Conservation (phyloP, 2,113 vertebrate genomes). For the Entelurus aequoreus region DNA sequence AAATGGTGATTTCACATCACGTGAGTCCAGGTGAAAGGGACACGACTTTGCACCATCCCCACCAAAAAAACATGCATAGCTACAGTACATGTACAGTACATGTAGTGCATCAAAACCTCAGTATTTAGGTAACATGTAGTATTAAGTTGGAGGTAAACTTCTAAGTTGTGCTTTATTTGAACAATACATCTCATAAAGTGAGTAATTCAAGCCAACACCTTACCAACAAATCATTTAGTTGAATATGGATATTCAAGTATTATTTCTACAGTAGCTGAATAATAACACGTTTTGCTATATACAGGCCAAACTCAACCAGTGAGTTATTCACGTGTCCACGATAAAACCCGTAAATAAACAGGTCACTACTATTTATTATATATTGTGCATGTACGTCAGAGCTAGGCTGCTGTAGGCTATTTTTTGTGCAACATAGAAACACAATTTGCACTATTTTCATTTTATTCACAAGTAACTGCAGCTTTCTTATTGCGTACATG, state of each 20-base stretch:
- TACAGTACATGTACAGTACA: constrained; percentile 19
- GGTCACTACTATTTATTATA: constrained; percentile 20
- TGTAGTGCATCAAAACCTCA: constrained; percentile 30
- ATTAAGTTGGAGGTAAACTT: constrained; percentile 33
- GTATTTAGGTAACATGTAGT: constrained; percentile 18
- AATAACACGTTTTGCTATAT: constrained; percentile 38
- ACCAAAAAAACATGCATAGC: constrained; percentile 51
- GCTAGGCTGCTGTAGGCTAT: constrained; percentile 5
- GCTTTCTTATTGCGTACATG: constrained; percentile 31
- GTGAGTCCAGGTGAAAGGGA: constrained; percentile 39
- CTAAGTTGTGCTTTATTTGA: constrained; percentile 47
- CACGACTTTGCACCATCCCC: constrained; percentile 28
- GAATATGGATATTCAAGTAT: constrained; percentile 34
- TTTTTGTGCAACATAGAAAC: constrained; percentile 10
- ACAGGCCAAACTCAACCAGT: constrained; percentile 37
- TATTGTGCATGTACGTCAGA: constrained; percentile 26
- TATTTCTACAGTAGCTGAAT: constrained; percentile 16
- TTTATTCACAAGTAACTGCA: constrained; percentile 3
- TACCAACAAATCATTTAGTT: constrained; percentile 15
- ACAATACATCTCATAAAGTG: constrained; percentile 27
- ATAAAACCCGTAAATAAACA: constrained; percentile 35
- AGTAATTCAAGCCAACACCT: constrained; percentile 8
- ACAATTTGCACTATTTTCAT: background rate
- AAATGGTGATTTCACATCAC: constrained; percentile 62
- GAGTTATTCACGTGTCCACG: constrained; percentile 21